Conservation (phyloP, 2,113 vertebrate species). For the Grantiella picta region DNA sequence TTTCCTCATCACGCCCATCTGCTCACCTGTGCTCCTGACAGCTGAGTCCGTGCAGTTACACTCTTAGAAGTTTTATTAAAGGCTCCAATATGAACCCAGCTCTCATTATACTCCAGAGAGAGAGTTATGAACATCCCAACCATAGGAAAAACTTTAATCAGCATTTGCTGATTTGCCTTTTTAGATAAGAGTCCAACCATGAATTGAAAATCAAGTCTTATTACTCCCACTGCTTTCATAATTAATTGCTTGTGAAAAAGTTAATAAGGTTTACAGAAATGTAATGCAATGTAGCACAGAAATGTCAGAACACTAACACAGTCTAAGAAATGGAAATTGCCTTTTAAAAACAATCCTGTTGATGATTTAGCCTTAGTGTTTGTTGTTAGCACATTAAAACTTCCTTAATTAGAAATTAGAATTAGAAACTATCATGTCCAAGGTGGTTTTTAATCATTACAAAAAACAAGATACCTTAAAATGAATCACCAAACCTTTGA, state of each 20-base stretch:
- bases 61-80: background rate
- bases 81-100: background rate
- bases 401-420: background rate
- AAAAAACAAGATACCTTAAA: background rate
- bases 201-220: background rate
- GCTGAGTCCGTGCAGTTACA: background rate
- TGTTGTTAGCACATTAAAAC: background rate
- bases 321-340: background rate
- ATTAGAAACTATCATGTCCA: background rate
- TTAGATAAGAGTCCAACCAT: slow-evolving; percentile 1
- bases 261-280: slow-evolving; percentile 14
- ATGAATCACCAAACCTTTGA: background rate
- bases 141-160: background rate
- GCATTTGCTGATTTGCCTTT: background rate
- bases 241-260: slow-evolving; percentile 33
- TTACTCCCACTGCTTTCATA: slow-evolving; percentile 13
- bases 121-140: background rate
- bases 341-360: background rate
- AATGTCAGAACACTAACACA: background rate
- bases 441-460: background rate
- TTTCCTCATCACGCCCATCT: background rate
- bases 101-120: background rate
- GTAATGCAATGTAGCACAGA: background rate
- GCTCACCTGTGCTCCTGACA: background rate
- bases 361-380: background rate